Conservation (phyloP, 1,140 invertebrate species). For the Dysdera silvatica region DNA sequence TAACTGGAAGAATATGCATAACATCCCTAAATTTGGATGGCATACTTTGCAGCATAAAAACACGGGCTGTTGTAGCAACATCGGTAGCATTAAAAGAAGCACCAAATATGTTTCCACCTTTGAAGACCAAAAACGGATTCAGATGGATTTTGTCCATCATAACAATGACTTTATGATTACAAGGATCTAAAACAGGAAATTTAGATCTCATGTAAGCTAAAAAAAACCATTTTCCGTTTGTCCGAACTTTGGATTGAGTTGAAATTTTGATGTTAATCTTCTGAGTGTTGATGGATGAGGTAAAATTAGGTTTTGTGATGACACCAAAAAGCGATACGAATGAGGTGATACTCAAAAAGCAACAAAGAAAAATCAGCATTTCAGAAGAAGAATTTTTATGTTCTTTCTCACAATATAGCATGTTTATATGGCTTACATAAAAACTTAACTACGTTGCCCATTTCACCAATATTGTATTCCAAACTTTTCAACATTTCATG, state of each 20-base stretch:
- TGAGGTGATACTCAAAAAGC: neutral
- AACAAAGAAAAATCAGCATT: neutral
- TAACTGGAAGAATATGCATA: conserved; percentile 22
- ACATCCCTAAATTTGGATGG: conserved; percentile 19
- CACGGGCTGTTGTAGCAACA: conserved; percentile 26
- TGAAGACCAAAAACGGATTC: conserved; percentile 29
- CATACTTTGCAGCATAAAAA: conserved; percentile 30
- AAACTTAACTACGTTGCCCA: too few species aligned
- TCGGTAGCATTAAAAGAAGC: conserved; percentile 15
- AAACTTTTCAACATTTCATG: too few species aligned
- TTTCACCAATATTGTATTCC: too few species aligned
- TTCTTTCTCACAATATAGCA: too few species aligned
- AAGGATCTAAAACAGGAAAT: too few species aligned
- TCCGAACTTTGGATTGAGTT: neutral
- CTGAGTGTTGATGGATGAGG: neutral
- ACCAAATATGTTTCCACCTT: conserved; percentile 32
- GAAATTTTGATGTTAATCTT: neutral
- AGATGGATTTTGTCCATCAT: conserved; percentile 33
- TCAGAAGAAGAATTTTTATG: too few species aligned
- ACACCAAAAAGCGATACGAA: neutral
- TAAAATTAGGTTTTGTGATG: neutral
- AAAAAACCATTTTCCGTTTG: neutral
- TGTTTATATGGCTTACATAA: too few species aligned
- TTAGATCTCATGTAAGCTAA: neutral
- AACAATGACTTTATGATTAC: neutral